Conservation (phyloP, 2,888 invertebrate genomes). For the Sminthurinus aureus region DNA sequence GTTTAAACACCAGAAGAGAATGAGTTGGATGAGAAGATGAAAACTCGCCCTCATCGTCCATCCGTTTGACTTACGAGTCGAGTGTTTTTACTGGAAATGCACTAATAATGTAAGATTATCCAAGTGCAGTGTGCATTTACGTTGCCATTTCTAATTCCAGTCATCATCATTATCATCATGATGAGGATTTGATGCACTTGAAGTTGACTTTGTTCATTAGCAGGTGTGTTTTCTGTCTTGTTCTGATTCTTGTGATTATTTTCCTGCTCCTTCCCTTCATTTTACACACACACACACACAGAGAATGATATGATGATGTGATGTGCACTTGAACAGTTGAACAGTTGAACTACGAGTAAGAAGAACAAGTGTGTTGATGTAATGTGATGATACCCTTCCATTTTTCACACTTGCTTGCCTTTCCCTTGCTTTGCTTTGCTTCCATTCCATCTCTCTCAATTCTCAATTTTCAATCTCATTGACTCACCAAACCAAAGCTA, state of each 20-base stretch:
- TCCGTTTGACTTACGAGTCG: neutral
- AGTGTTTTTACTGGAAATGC: slow-evolving; percentile 15
- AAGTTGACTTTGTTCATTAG: slow-evolving; percentile 17
- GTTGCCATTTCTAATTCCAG: slow-evolving; percentile 3
- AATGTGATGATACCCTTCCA: slow-evolving; percentile 26
- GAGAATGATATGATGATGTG: neutral
- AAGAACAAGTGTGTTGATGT: neutral
- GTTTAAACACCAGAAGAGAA: too few relatives aligned
- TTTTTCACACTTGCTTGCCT: slow-evolving; percentile 18
- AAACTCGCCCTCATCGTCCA: slow-evolving; percentile 10
- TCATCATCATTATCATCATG: too few relatives aligned
- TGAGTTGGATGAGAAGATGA: too few relatives aligned
- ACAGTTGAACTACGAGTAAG: too few relatives aligned
- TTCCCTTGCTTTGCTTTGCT: neutral
- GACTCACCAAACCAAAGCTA: neutral
- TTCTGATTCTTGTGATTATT: too few relatives aligned
- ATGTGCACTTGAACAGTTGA: neutral
- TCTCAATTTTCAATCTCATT: too few relatives aligned
- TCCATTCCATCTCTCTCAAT: neutral
- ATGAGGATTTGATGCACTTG: neutral
- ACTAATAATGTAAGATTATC: neutral
- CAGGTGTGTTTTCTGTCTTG: slow-evolving; percentile 30
- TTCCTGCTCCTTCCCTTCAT: slow-evolving; percentile 3
- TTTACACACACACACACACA: slow-evolving; percentile 2
- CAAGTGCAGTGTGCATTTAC: neutral